These are phyloP conservation scores for Listronotus oregonensis DNA, from an alignment of 1,140 invertebrate species.

Conservation along the genomic window DNA sequence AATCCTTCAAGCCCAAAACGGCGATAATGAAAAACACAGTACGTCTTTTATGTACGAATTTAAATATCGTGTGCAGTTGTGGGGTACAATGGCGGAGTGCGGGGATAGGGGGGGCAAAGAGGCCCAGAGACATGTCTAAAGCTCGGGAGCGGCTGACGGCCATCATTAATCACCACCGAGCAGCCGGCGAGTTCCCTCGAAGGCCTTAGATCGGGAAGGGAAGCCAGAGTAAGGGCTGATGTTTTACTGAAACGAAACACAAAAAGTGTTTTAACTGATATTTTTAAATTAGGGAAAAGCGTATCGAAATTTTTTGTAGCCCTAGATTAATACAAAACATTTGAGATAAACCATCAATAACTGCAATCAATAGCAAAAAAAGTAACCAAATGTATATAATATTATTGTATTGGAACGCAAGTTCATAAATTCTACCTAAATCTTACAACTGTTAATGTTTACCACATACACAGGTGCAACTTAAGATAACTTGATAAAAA, in stretches of 20 bases:
- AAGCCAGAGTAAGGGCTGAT: slow-evolving; percentile 37
- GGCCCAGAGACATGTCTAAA: slow-evolving; percentile 56
- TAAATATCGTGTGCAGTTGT: slow-evolving; percentile 54
- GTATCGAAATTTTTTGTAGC: slow-evolving; percentile 25
- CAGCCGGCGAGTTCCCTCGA: slow-evolving; percentile 48
- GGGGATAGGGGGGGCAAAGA: slow-evolving; percentile 42
- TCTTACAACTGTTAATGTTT: too few species aligned
- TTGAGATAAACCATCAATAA: not conserved
- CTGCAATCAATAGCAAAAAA: too few species aligned
- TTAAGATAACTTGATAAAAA: too few species aligned
- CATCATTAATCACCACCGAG: slow-evolving; percentile 54
- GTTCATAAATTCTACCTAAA: too few species aligned
- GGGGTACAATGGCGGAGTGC: slow-evolving; percentile 48
- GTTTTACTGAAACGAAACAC: slow-evolving; percentile 34
- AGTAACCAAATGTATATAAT: too few species aligned
- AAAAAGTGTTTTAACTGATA: slow-evolving; percentile 34
- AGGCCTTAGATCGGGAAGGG: slow-evolving; percentile 29
- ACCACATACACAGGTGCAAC: too few species aligned
- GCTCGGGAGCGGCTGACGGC: slow-evolving; percentile 54
- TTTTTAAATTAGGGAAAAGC: slow-evolving; percentile 25
- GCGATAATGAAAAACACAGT: slow-evolving; percentile 56
- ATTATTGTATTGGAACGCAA: too few species aligned
- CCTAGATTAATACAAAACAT: slow-evolving; percentile 23
- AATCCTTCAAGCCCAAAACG: slow-evolving; percentile 53
- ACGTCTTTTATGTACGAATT: slow-evolving; percentile 54